Conservation (phyloP, 1,140 invertebrate genomes). For the Diachasma alloeum region DNA sequence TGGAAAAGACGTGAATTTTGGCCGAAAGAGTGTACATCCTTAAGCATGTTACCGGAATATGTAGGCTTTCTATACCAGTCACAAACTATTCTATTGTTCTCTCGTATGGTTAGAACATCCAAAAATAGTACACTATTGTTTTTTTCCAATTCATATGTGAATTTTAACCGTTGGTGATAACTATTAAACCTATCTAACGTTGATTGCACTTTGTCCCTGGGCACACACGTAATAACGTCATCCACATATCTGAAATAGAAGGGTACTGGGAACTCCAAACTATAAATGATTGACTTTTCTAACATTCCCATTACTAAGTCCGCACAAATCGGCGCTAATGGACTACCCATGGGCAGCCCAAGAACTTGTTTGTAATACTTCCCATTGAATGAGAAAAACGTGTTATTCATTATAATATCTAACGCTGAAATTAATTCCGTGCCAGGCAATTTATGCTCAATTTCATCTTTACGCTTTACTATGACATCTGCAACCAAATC, state of each 20-base stretch:
- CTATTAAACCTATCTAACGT: neutral
- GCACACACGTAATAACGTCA: neutral
- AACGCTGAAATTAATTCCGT: neutral
- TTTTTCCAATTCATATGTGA: neutral
- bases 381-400: conserved; percentile 28
- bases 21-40: no score
- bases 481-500: neutral
- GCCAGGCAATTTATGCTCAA: neutral
- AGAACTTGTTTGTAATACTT: conserved; percentile 28
- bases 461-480: neutral
- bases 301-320: conserved; percentile 34
- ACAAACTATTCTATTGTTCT: no score
- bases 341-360: conserved; percentile 29
- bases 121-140: neutral
- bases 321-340: conserved; percentile 24
- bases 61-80: no score
- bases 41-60: no score
- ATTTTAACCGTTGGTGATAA: neutral
- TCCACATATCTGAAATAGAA: no score
- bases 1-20: no score
- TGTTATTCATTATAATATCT: conserved; percentile 6
- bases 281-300: no score
- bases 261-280: no score
- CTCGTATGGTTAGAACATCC: no score
- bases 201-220: neutral